Evolutionary conservation across 1,140 invertebrate genomes (phyloP).

Genomic region (Cherax quadricarinatus): DNA sequence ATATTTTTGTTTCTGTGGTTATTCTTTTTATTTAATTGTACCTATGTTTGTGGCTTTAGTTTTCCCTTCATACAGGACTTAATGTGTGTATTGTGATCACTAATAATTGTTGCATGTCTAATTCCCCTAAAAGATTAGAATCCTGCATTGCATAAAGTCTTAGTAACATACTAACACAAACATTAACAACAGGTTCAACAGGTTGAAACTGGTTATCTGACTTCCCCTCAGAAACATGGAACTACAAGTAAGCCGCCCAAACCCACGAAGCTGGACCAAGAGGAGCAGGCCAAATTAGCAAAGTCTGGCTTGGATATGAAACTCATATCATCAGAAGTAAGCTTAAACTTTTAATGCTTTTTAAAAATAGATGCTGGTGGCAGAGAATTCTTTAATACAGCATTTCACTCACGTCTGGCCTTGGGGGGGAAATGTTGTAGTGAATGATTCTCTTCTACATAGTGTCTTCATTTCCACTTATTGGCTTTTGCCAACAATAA

Average conservation of each 20-base stretch:
- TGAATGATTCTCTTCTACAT: too few relatives aligned
- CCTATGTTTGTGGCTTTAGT: too few relatives aligned
- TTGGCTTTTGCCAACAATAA: too few relatives aligned
- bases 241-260: constrained; percentile 96
- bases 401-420: too few relatives aligned
- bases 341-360: constrained; percentile 76
- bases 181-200: constrained; percentile 60
- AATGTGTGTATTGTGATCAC: neutral
- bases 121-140: constrained; percentile 10
- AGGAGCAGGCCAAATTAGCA: constrained; percentile 97
- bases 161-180: constrained; percentile 20
- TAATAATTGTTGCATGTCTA: constrained; percentile 26
- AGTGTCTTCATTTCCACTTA: too few relatives aligned
- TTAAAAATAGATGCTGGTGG: neutral
- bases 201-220: constrained; percentile 63
- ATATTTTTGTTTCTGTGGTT: too few relatives aligned
- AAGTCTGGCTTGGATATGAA: constrained; percentile 98
- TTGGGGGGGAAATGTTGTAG: too few relatives aligned
- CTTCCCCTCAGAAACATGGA: constrained; percentile 91
- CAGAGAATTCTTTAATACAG: too few relatives aligned
- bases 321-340: constrained; percentile 96
- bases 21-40: too few relatives aligned
- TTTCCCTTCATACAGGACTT: too few relatives aligned
- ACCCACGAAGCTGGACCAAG: constrained; percentile 72
- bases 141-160: neutral